Percentiles rank a stretch among this genome's conserved stretches.
These are phyloP conservation scores for Synanceia verrucosa DNA, from an alignment of 2,797 vertebrate genomes.

Conservation along the genomic window DNA sequence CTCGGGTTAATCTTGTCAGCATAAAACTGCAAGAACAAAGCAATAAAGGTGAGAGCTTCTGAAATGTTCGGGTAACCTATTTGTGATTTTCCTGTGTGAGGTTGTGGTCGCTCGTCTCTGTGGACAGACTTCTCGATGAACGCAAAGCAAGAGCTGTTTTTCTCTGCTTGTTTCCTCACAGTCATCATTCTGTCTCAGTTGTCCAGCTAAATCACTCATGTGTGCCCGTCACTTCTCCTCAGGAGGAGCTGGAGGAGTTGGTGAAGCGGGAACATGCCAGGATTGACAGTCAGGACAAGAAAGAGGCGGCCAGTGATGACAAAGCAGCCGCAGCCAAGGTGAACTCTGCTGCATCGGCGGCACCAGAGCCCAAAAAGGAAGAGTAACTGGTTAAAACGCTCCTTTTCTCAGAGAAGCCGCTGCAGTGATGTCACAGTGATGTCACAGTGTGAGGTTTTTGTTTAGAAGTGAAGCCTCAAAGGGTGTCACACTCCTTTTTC, in stretches of 20 bases:
- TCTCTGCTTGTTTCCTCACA: not conserved
- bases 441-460: not conserved
- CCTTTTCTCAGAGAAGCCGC: not conserved
- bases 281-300: slow-evolving; percentile 80
- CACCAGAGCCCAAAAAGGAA: slow-evolving; percentile 63
- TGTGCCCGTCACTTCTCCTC: slow-evolving; percentile 5
- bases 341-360: slow-evolving; percentile 41
- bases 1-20: not conserved
- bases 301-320: slow-evolving; percentile 50
- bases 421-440: not conserved
- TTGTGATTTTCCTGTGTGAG: slow-evolving; percentile 35
- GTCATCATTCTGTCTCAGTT: not conserved
- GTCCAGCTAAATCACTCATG: not conserved
- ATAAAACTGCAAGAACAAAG: not conserved
- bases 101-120: not conserved
- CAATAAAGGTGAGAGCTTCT: not conserved
- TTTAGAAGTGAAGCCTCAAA: slow-evolving; percentile 15
- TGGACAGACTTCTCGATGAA: not conserved
- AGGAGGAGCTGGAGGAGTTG: slow-evolving; percentile 89
- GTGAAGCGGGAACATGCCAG: slow-evolving; percentile 85
- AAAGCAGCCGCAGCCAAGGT: slow-evolving; percentile 48
- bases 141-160: not conserved
- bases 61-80: not conserved
- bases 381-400: slow-evolving; percentile 51
- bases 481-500: not conserved